phyloP scores from a whole-genome alignment of 2,113 vertebrate species.

The Brachypteracias leptosomus region DNA sequence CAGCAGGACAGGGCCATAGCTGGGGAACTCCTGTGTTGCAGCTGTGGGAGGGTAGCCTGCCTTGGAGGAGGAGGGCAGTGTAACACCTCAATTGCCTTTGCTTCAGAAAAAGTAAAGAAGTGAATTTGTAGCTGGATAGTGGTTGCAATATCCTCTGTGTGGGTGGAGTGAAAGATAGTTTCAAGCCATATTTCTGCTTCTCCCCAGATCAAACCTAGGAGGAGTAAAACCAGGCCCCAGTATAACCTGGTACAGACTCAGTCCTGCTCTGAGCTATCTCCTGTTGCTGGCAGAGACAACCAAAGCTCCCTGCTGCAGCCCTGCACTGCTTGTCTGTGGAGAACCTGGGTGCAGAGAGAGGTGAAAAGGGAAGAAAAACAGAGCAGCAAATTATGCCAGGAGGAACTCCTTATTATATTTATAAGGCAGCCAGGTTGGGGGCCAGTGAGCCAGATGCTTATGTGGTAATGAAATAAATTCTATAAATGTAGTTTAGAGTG shows the following conservation, averaged over 20 bases:
- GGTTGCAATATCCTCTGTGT: not conserved
- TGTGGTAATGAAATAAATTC: not conserved
- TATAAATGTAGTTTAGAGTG: not conserved
- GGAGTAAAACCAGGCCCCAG: not conserved
- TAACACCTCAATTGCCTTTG: not conserved
- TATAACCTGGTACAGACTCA: not conserved
- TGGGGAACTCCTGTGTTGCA: rapidly evolving
- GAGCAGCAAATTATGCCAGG: not conserved
- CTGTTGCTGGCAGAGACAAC: not conserved
- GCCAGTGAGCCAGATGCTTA: not conserved
- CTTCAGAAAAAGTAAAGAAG: not conserved
- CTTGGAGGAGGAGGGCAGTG: not conserved
- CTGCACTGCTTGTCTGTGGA: not conserved
- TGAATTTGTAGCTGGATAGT: not conserved
- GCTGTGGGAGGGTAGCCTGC: not conserved
- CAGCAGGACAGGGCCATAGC: not conserved
- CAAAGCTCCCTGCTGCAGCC: not conserved
- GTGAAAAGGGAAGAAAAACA: not conserved
- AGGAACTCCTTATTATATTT: not conserved
- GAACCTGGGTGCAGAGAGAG: not conserved
- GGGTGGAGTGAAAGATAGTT: not conserved
- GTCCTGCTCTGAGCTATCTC: not conserved
- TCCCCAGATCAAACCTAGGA: not conserved
- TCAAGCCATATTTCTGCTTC: not conserved
- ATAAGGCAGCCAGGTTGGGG: not conserved